Evolutionary conservation across 2,888 invertebrate species (phyloP).

Genomic region (Adelognathus sp.): DNA sequence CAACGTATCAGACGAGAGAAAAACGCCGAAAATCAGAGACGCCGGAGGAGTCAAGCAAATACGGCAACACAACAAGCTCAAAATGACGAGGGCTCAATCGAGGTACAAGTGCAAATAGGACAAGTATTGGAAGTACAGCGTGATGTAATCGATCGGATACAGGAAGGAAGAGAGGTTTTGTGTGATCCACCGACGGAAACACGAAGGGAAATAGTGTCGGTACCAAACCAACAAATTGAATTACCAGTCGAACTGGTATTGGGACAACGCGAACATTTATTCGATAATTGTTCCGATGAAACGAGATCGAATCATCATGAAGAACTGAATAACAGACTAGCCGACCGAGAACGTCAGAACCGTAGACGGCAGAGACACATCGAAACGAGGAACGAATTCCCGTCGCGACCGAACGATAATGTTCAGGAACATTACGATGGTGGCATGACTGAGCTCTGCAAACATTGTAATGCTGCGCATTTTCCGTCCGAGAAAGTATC

Average conservation of each 20-base stretch:
- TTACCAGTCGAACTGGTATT: no score
- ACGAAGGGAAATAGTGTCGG: no score
- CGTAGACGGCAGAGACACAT: neutral
- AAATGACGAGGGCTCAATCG: neutral
- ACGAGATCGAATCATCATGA: no score
- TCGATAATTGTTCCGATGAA: no score
- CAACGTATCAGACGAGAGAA: constrained; percentile 26
- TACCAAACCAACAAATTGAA: no score
- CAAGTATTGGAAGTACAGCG: neutral
- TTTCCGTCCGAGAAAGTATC: constrained; percentile 38
- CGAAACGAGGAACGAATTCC: neutral
- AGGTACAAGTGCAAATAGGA: neutral
- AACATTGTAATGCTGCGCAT: constrained; percentile 47
- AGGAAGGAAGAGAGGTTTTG: no score
- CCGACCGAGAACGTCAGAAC: neutral
- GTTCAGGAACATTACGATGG: constrained; percentile 38
- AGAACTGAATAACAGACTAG: no score
- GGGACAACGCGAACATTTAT: no score
- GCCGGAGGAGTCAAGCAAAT: neutral
- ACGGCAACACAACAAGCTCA: neutral
- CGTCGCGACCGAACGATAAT: neutral
- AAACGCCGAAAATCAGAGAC: constrained; percentile 27
- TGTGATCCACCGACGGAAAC: no score
- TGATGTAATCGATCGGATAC: neutral
- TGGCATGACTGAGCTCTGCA: constrained; percentile 20